Base-by-base conservation (phyloP, 2,797 vertebrate genomes). In the Argentina silus region DNA sequence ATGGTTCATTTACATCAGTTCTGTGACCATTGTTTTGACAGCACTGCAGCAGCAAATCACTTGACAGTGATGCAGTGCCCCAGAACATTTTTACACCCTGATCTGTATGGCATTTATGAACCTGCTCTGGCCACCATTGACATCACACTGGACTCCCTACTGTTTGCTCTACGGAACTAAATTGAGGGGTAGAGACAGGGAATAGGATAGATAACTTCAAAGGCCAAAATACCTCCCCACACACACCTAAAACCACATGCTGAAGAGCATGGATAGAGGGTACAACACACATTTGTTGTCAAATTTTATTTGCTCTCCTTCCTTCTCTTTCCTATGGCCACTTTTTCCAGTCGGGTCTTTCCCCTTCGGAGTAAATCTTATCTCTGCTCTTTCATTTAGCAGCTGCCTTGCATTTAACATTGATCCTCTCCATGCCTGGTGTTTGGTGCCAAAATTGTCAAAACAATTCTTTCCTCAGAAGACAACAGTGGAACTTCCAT, bases 331-430 rank as follows among this genome's bases (percentile, higher is more conserved):
- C 42, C 9, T 11, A 27, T 51, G 23, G 5, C n/a, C 19, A 19
- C 42, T 69, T 56, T 69, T 9, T 69, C 36, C 9, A 48, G 2
- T 5, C 10, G 0, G 42, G 21, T 42, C 67, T 43, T 64, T 72
- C 50, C 42, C 45, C 27, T 19, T 76, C n/a, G 43, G 15, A 36
- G 63, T 80, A 44, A 75, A 63, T 77, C 77, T 72, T 79, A 73
- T 81, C 72, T 78, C 62, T 53, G 27, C 36, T 44, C 6, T 43
- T 69, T 11, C 17, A 67, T 44, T 27, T n/a, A 72, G 65, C 82
- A 81, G 77, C 79, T 84, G 79, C 75, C 70, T 78, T 65, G 67
- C 61, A 79, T 84, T 84, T 72, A 76, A 44, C 76, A 17, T 45
- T 74, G 72, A 79, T 64, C 67, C 77, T 75, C 70, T 70, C 70